Evolutionary conservation across 1,140 invertebrate genomes (phyloP).

Genomic region (Artemia franciscana): DNA sequence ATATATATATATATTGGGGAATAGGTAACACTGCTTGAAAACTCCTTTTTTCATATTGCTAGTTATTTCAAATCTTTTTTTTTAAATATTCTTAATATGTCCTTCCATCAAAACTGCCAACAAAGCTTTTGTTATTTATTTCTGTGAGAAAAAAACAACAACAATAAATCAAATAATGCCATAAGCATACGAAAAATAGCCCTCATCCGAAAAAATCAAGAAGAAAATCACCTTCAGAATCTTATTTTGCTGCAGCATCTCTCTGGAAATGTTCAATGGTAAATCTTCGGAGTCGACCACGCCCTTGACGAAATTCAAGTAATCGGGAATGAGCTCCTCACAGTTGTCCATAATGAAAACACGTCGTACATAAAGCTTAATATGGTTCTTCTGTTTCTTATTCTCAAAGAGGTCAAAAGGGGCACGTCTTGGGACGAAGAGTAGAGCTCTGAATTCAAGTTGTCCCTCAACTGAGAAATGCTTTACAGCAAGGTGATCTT

Average conservation of each 20-base stretch:
- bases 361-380: constrained; percentile 85
- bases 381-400: constrained; percentile 94
- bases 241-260: constrained; percentile 97
- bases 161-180: too few species aligned
- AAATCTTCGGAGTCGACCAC: constrained; percentile 95
- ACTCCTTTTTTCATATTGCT: too few species aligned
- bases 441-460: constrained; percentile 80
- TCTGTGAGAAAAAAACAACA: too few species aligned
- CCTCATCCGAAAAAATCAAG: too few species aligned
- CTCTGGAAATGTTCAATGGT: constrained; percentile 91
- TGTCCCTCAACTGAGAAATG: constrained; percentile 98
- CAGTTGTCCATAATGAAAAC: constrained; percentile 99
- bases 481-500: constrained; percentile 93
- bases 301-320: constrained; percentile 88
- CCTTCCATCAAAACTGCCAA: too few species aligned
- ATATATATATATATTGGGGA: too few species aligned
- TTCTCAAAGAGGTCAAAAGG: constrained; percentile 97
- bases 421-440: constrained; percentile 80
- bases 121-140: too few species aligned
- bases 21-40: too few species aligned
- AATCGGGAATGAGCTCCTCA: constrained; percentile 93
- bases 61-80: too few species aligned
- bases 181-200: too few species aligned
- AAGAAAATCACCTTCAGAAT: constrained; percentile 83
- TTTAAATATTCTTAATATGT: too few species aligned